Evolutionary conservation across 2,113 vertebrate genomes (phyloP).

Genomic region (Damaliscus lunatus): DNA sequence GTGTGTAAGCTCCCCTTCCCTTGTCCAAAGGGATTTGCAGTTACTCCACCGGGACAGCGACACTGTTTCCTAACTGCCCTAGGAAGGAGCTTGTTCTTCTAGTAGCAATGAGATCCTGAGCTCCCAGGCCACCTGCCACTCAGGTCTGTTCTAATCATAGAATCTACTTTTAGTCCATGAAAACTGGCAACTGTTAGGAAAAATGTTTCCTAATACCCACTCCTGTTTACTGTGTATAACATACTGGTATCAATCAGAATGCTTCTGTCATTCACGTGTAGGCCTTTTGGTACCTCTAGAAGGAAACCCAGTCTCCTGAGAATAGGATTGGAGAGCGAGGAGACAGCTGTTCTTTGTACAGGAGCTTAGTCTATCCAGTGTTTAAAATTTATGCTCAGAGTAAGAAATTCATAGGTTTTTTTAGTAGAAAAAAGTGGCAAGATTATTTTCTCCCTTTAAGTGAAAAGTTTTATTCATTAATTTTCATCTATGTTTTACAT

Average conservation of each 20-base stretch:
- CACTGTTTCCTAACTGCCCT: not conserved
- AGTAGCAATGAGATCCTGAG: not conserved
- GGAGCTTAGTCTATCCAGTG: not conserved
- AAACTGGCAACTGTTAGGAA: not conserved
- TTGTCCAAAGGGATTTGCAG: not conserved
- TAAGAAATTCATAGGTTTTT: constrained; percentile 30
- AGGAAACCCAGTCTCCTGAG: not conserved
- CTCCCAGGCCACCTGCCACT: not conserved
- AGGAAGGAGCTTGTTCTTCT: not conserved
- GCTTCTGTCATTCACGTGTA: not conserved
- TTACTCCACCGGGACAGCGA: not conserved
- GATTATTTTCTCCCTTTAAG: not conserved
- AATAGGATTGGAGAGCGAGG: not conserved
- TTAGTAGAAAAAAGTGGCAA: constrained; percentile 47
- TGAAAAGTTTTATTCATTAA: constrained; percentile 42
- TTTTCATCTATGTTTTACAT: constrained; percentile 36
- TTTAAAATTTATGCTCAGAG: constrained; percentile 37
- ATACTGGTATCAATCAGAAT: not conserved
- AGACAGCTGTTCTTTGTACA: not conserved
- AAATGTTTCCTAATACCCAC: not conserved
- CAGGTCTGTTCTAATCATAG: not conserved
- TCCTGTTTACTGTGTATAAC: not conserved
- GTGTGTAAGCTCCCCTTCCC: not conserved
- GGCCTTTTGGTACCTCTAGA: not conserved
- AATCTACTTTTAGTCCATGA: not conserved